A percentile compares a stretch with the other conserved stretches of the same genome.
Conservation (phyloP, 2,113 vertebrate genomes). For the Equus przewalskii region DNA sequence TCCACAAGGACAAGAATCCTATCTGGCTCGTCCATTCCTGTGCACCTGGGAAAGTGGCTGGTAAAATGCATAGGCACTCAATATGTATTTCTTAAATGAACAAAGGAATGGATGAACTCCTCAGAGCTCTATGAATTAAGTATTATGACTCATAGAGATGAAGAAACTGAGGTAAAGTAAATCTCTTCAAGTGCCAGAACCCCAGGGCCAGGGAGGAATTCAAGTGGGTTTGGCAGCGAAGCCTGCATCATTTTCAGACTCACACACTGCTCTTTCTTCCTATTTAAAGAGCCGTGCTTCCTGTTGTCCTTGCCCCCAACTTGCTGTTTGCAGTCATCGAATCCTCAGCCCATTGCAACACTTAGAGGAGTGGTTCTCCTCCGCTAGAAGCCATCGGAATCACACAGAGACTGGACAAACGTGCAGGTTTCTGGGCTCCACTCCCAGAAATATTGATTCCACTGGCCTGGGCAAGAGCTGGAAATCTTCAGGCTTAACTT, state of each 20-base stretch:
- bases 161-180: neutral
- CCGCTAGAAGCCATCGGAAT: neutral
- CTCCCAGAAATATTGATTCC: neutral
- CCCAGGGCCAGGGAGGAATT: neutral
- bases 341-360: neutral
- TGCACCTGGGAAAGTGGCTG: neutral
- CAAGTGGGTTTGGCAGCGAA: neutral
- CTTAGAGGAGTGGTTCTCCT: neutral
- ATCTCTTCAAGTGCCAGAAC: conserved; percentile 25
- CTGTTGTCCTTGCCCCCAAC: neutral
- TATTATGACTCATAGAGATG: neutral
- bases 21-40: no score
- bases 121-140: neutral
- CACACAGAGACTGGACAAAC: neutral
- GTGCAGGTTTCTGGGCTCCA: neutral
- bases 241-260: neutral
- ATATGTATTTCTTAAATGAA: neutral
- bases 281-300: neutral
- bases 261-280: conserved; percentile 28
- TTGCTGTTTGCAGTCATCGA: neutral
- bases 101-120: neutral
- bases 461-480: neutral
- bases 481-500: neutral
- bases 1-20: neutral
- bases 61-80: neutral